A percentile compares a stretch with the other conserved stretches of the same genome.
Evolutionary conservation across 2,113 vertebrate species (phyloP).

Genomic region (Sturnus vulgaris): DNA sequence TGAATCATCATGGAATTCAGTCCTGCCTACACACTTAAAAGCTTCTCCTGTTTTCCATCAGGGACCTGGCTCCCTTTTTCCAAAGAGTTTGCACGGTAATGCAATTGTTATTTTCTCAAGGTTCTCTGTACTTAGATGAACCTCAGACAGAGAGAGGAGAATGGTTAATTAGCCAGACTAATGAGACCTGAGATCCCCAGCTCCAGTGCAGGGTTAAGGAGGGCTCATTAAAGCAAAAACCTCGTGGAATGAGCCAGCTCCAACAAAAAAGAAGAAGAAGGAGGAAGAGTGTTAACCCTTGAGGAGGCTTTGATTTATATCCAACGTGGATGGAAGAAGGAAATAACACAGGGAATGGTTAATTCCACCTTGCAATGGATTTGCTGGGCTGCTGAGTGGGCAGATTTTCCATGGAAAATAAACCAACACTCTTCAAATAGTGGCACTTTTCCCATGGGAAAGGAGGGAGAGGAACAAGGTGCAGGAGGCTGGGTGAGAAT

Average conservation of each 20-base stretch:
- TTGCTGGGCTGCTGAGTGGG: neutral
- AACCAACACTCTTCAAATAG: neutral
- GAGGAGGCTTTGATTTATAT: neutral
- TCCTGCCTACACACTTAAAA: neutral
- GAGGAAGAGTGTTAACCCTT: neutral
- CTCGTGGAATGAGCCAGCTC: neutral
- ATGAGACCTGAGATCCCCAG: conserved; percentile 12
- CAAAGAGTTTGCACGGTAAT: neutral
- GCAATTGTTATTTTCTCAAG: neutral
- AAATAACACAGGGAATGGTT: neutral
- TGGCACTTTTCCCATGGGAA: neutral
- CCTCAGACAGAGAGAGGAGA: neutral
- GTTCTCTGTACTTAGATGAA: neutral
- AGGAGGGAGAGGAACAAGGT: neutral
- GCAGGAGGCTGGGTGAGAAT: neutral
- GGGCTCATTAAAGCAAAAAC: conserved; percentile 24
- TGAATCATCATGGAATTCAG: neutral
- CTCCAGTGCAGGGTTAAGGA: neutral
- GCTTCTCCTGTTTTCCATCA: neutral
- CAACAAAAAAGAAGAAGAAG: neutral
- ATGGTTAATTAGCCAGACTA: conserved; percentile 47
- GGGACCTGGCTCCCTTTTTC: neutral
- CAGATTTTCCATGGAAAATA: neutral
- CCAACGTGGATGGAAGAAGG: neutral
- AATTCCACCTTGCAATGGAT: neutral